These are phyloP conservation scores for Drosophila prostipennis DNA, from an alignment of 2,888 invertebrate species.

Conservation along the genomic window DNA sequence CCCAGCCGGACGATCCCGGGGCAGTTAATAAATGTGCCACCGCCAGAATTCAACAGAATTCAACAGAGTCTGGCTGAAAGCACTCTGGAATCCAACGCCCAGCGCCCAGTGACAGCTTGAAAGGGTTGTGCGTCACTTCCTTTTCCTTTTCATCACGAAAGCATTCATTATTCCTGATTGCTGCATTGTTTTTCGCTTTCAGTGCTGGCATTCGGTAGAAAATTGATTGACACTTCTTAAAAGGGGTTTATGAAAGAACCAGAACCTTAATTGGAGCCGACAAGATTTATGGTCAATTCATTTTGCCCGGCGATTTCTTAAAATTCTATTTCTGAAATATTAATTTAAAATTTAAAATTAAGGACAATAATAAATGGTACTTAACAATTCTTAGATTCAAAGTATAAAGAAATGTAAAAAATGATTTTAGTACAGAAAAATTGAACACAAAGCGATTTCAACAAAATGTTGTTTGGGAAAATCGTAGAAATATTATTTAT, in stretches of 20 bases:
- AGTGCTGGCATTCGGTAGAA: not conserved
- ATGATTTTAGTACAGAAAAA: too few relatives aligned
- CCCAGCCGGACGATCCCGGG: conserved; percentile 22
- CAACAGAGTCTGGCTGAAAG: conserved; percentile 22
- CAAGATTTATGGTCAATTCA: not conserved
- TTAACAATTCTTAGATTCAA: too few relatives aligned
- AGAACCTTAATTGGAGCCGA: not conserved
- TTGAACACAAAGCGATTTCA: too few relatives aligned
- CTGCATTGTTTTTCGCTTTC: conserved; percentile 6
- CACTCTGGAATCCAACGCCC: conserved; percentile 11
- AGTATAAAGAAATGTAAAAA: too few relatives aligned
- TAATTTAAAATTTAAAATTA: too few relatives aligned
- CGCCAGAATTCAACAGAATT: conserved; percentile 15
- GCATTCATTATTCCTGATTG: conserved; percentile 16
- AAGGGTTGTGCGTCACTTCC: conserved; percentile 29
- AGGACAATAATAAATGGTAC: too few relatives aligned
- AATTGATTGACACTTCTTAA: conserved; percentile 19
- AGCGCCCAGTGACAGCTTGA: conserved; percentile 47
- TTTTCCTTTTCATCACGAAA: conserved; percentile 18
- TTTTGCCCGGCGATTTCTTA: not conserved
- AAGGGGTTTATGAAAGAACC: not conserved
- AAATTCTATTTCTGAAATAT: not conserved
- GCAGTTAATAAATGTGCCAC: conserved; percentile 56
- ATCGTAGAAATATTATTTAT: too few relatives aligned
- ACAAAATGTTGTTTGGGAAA: too few relatives aligned